Conservation (phyloP, 2,797 vertebrate species). For the Remorina albescens region DNA sequence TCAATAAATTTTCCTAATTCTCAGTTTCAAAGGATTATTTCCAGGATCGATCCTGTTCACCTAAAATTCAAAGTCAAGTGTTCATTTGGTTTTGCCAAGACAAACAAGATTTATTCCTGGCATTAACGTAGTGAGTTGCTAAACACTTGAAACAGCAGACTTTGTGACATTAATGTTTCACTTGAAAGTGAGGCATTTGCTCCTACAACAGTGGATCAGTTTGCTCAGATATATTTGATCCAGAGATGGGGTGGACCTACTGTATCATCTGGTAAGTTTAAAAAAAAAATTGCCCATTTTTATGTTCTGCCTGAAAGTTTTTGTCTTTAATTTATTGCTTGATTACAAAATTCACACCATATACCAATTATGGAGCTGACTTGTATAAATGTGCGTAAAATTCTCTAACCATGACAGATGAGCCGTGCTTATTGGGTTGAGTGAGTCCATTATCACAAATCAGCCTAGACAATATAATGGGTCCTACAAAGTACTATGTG, state of each 20-base stretch:
- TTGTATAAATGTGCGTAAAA: neutral
- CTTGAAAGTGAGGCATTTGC: conserved; percentile 50
- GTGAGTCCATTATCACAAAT: neutral
- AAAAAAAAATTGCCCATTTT: neutral
- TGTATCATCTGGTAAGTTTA: conserved; percentile 69
- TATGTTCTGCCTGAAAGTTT: neutral
- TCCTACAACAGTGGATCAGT: conserved; percentile 19
- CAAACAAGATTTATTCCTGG: conserved; percentile 73
- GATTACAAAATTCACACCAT: neutral
- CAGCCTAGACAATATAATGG: neutral
- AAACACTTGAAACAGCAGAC: conserved; percentile 54
- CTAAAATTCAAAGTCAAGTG: conserved; percentile 31
- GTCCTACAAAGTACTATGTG: too few species aligned
- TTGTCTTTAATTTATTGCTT: neutral
- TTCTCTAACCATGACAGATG: neutral
- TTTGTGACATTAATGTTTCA: conserved; percentile 64
- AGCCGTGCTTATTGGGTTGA: conserved; percentile 7
- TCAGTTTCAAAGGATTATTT: neutral
- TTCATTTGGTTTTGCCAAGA: conserved; percentile 70
- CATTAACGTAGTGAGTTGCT: conserved; percentile 65
- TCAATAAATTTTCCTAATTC: neutral
- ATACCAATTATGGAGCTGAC: neutral
- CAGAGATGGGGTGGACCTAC: conserved; percentile 53
- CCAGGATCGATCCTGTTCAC: neutral
- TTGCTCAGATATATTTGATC: conserved; percentile 11